Percentiles rank a stretch among this genome's conserved stretches.
These are phyloP conservation scores for Hydractinia symbiolongicarpus DNA, from an alignment of 30 jellyfish, hydroid and myxozoan species.

Conservation along the genomic window DNA sequence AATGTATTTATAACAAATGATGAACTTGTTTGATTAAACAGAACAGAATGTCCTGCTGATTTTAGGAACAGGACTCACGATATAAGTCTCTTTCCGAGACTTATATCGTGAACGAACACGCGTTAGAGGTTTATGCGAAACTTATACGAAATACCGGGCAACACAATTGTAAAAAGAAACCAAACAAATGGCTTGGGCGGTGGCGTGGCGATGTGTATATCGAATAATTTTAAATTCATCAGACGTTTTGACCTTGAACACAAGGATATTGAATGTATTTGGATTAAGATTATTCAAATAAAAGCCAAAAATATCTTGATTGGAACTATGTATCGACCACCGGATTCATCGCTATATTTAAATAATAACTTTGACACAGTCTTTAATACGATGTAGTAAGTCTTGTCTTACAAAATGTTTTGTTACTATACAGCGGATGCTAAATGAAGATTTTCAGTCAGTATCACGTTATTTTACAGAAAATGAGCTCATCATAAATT, in stretches of 20 bases:
- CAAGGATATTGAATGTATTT: constrained; percentile 41
- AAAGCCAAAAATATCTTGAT: constrained; percentile 37
- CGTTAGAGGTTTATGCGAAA: not conserved
- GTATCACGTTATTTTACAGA: constrained; percentile 30
- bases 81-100: too few relatives aligned
- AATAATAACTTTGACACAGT: constrained; percentile 15
- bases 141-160: constrained; percentile 20
- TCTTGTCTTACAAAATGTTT: not conserved
- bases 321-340: constrained; percentile 48
- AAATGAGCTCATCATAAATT: constrained; percentile 32
- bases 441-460: not conserved
- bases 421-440: not conserved
- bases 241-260: constrained; percentile 55
- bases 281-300: constrained; percentile 45
- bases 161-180: constrained; percentile 26
- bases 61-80: too few relatives aligned
- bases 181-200: constrained; percentile 46
- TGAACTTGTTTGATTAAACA: too few relatives aligned
- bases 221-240: constrained; percentile 26
- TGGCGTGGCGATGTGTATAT: constrained; percentile 49
- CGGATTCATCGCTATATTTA: constrained; percentile 40
- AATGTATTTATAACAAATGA: too few relatives aligned
- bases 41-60: too few relatives aligned
- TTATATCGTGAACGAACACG: not conserved
- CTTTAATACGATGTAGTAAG: constrained; percentile 17